Base-by-base conservation (phyloP, 64 coral and sea anemone species). In the Orbicella faveolata region DNA sequence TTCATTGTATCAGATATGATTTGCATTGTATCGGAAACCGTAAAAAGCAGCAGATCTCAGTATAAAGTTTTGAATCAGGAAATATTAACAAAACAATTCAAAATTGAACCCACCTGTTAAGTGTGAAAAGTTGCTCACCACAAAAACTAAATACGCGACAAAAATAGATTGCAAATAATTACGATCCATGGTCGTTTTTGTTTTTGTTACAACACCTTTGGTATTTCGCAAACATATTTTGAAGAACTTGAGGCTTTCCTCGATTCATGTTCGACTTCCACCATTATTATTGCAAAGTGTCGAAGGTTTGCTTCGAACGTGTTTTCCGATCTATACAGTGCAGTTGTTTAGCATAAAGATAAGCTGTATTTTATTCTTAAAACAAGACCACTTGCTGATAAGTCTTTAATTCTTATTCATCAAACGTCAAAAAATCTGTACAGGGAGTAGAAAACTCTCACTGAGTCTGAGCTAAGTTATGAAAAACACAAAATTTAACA, bases 381-480 rank as follows among this genome's bases (percentile, higher is more conserved):
- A 44, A 66, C 61, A 68, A 68, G 81, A 67, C 81, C 61, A 4
- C 81, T 34, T 83, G 36, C 61, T 18, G 48, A 23, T 33, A 63
- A 67, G 35, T 83, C 35, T 63, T 39, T 51, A 83, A 10, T 3
- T 80, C 17, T 83, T 68, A 66, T 83, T 83, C 81, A 44, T 68
- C 79, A 63, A 81, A 81, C 9, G 61, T 63, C 26, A 83, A 83
- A 83, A 81, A 19, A 81, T 63, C 57, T 81, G 15, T 13, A 34
- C 57, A 63, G 54, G 79, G 30, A 81, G 79, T 26, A 6, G 35
- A 63, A 30, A 35, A 34, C 59, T 36, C 36, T 70, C 57, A 62
- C 16, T 18, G 26, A 61, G n/a, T 39, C 20, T 15, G 59, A 62
- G 2, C 16, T 20, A 64, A 37, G 55, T 35, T 64, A 35, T 20